Evolutionary conservation across 2,797 vertebrate genomes (phyloP).

Genomic region (Catostomus latipinnis): DNA sequence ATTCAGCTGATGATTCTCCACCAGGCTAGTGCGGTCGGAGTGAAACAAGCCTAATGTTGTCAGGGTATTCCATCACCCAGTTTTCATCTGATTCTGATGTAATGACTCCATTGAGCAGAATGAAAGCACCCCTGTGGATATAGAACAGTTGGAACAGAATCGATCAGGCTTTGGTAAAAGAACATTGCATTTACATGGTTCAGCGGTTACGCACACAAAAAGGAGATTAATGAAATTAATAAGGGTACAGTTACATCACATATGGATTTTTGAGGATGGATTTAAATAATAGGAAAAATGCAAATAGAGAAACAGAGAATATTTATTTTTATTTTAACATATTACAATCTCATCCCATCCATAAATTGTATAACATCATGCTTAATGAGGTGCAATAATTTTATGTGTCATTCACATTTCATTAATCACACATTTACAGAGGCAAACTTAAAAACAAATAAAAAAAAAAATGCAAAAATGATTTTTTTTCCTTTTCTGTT

Average conservation of each 20-base stretch:
- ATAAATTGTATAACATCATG: too few species aligned
- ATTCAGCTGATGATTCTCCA: constrained; percentile 12
- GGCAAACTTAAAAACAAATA: too few species aligned
- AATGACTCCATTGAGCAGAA: constrained; percentile 70
- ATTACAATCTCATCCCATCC: not conserved
- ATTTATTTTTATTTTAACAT: not conserved
- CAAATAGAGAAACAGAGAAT: not conserved
- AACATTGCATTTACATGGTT: constrained; percentile 22
- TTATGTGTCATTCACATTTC: too few species aligned
- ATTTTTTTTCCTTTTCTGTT: too few species aligned
- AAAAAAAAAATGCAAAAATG: too few species aligned
- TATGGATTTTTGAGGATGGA: too few species aligned
- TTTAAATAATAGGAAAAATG: too few species aligned
- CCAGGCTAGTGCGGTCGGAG: not conserved
- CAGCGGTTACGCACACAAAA: not conserved
- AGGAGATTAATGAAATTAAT: not conserved
- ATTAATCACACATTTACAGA: too few species aligned
- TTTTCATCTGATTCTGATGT: constrained; percentile 65
- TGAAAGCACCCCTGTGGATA: constrained; percentile 61
- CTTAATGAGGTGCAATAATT: too few species aligned
- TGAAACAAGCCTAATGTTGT: constrained; percentile 21
- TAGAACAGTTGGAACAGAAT: constrained; percentile 61
- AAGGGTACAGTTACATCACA: not conserved
- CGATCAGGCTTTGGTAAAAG: constrained; percentile 52
- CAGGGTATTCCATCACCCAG: constrained; percentile 15